Base-by-base conservation (phyloP, 2,888 invertebrate species). In the Andrena trimmerana region DNA sequence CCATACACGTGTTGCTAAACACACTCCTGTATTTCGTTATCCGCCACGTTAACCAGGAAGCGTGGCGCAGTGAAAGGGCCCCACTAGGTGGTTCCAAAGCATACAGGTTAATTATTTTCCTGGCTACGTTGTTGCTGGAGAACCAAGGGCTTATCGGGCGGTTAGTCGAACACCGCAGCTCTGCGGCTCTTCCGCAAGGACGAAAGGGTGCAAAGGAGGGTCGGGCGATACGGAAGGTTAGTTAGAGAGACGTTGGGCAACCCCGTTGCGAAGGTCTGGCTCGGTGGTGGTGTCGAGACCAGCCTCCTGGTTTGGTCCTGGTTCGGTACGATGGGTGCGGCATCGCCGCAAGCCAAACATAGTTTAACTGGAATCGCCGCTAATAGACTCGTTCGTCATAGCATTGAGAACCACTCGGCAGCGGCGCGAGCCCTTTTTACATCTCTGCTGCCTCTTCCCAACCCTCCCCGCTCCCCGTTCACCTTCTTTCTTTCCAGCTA, bases 361-460 rank as follows among this genome's bases (percentile, higher is more conserved):
- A 86, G 86, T 90, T 90, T 81, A 87, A 87, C 89, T 85, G 71
- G 84, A 86, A 88, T 87, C 83, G 86, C 79, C 80, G 82, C 75
- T 90, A 90, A 91, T 90, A 90, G 88, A 90, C 86, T 84, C 87
- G 86, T 89, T 86, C 83, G 89, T 89, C 86, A 83, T 87, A 70
- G 77, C 79, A 74, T 70, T 52, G 70, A 63, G 48, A 68, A 16
- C n/a, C 50, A 57, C 54, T 20, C 42, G 59, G 3, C 10, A 27
- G 13, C 10, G 31, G 8, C 57, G 13, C 42, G 42, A 27, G 29
- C 57, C 27, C 36, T 75, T 86, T 78, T 82, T 80, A 75, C 81
- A 16, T 78, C 63, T 75, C 68, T 63, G 16, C n/a, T 10, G 62
- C 36, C 36, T 20, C 33, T 6, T 8, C 36, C 29, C 13, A 10